phyloP scores from a whole-genome alignment of 2,888 invertebrate genomes.

The Prenolepis imparis region DNA sequence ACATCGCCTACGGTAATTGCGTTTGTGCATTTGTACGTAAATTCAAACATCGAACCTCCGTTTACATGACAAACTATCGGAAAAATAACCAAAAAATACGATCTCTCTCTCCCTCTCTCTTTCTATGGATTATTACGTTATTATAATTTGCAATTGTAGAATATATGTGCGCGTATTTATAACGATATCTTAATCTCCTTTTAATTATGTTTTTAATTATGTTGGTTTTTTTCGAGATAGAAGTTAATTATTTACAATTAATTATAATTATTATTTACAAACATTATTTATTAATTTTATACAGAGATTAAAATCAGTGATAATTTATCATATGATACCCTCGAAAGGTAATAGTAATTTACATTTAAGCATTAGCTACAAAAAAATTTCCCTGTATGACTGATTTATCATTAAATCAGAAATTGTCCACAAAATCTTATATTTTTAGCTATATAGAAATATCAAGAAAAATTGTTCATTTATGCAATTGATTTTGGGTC shows the following conservation, averaged over 20 bases:
- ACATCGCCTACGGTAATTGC: conserved; percentile 70
- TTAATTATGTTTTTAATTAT: neutral
- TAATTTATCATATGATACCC: neutral
- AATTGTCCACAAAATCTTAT: neutral
- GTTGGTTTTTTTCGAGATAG: neutral
- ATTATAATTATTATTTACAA: neutral
- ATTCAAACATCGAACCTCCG: conserved; percentile 47
- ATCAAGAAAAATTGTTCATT: neutral
- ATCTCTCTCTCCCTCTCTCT: neutral
- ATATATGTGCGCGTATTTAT: neutral
- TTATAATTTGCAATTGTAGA: neutral
- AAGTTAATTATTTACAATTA: neutral
- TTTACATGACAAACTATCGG: conserved; percentile 21
- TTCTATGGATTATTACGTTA: neutral
- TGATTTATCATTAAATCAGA: neutral
- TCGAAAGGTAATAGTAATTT: neutral
- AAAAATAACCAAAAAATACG: conserved; percentile 15
- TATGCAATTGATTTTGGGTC: neutral
- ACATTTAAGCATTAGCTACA: neutral
- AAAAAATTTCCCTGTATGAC: neutral
- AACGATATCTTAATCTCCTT: too few species aligned
- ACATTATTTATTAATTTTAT: neutral
- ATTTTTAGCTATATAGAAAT: neutral
- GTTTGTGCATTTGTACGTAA: conserved; percentile 61
- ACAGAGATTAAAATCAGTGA: neutral